Evolutionary conservation across 1,140 invertebrate genomes (phyloP).

Genomic region (Tribolium castaneum): DNA sequence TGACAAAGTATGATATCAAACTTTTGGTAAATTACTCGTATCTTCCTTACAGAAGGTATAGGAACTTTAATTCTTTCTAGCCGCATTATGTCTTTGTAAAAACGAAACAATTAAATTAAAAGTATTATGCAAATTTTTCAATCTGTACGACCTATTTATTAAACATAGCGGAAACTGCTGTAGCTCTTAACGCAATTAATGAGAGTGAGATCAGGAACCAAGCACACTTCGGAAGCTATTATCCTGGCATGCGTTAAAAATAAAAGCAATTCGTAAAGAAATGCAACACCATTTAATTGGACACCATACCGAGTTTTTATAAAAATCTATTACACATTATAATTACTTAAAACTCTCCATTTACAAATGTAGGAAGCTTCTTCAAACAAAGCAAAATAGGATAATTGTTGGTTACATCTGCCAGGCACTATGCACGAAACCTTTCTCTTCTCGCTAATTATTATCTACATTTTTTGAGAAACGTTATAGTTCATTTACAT

Average conservation of each 20-base stretch:
- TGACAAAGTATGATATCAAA: too few species aligned
- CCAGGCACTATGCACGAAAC: background rate
- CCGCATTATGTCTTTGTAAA: too few species aligned
- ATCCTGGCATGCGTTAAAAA: background rate
- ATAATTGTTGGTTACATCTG: background rate
- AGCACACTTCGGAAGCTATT: background rate
- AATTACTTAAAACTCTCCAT: background rate
- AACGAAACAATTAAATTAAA: too few species aligned
- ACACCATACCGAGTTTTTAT: background rate
- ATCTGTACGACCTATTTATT: background rate
- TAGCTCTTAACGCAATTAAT: background rate
- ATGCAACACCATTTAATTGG: background rate
- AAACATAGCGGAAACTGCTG: background rate
- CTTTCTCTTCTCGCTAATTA: background rate
- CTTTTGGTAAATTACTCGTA: too few species aligned
- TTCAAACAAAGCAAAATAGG: background rate
- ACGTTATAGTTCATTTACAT: background rate
- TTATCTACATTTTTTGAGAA: background rate
- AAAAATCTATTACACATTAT: background rate
- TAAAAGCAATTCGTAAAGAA: background rate
- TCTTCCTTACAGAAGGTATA: too few species aligned
- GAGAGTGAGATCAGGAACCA: background rate
- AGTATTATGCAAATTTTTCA: background rate
- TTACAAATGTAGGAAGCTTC: background rate
- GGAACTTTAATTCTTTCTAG: too few species aligned